Conservation (phyloP, 2,888 invertebrate genomes). For the Tupiocoris notatus region DNA sequence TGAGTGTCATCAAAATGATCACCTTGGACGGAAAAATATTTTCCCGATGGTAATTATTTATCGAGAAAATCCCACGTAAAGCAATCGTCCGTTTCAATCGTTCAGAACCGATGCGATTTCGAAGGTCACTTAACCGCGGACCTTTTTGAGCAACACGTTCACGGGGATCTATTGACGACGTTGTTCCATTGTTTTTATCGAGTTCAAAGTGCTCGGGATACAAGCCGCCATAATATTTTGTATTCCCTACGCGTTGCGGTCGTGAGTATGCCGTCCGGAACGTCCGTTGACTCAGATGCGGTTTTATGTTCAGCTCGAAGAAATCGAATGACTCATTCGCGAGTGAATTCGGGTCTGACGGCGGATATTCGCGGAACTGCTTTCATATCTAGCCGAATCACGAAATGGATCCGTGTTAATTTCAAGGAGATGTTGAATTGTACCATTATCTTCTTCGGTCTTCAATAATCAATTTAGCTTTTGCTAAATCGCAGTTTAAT, state of each 20-base stretch:
- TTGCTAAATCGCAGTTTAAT: no score
- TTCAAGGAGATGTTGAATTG: no score
- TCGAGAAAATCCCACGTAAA: no score
- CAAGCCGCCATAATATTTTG: background rate
- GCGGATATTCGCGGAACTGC: no score
- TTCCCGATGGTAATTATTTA: no score
- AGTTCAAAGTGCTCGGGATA: background rate
- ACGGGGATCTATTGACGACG: background rate
- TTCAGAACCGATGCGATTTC: background rate
- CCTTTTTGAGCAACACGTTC: background rate
- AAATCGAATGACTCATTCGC: background rate
- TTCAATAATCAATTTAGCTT: no score
- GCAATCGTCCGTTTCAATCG: no score
- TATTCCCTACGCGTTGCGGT: background rate
- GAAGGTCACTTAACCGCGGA: background rate
- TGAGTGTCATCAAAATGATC: no score
- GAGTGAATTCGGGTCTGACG: background rate
- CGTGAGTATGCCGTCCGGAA: background rate
- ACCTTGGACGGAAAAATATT: no score
- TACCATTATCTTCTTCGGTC: no score
- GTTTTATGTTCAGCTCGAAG: background rate
- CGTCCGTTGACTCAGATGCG: background rate
- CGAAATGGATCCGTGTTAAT: no score
- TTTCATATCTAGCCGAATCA: no score
- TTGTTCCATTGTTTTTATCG: background rate